Base-by-base conservation (phyloP, 2,888 invertebrate species). In the Nymphalis c-album region DNA sequence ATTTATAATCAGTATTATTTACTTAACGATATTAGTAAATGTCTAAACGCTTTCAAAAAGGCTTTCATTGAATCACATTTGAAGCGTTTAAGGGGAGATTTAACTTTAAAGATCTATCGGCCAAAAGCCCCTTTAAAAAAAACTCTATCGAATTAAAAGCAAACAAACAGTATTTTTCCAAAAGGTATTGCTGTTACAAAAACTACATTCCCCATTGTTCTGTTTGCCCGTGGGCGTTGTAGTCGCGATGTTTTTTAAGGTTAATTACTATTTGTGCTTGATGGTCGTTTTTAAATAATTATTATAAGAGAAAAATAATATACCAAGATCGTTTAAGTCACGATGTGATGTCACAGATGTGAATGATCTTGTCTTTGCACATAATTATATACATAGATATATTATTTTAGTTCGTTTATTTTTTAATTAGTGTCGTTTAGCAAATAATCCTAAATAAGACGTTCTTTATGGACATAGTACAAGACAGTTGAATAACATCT, bases 21-120 rank as follows among this genome's bases (percentile, higher is more conserved):
- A 6, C 47, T 35, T 62, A 53, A 69, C 53, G 63, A 61, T 60
- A 60, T 68, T 35, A 31, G 22, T 58, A 67, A 62, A 35, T 59
- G 26, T 57, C 31, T 84, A 85, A 86, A 84, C 85, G 81, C 77
- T 76, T 83, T 80, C 80, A 80, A 86, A 88, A 88, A 85, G 86
- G 85, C 84, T 81, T 79, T 80, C 83, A 80, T 76, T 80, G 89
- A 90, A 90, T 90, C 90, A 89, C 88, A 86, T 86, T 88, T 85
- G 80, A 80, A 85, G 78, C 86, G 80, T 89, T 88, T 86, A 86
- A 87, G 85, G 88, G 89, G 89, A 89, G 90, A 90, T 88, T 90
- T 90, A 88, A 86, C 90, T 90, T 88, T 86, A 88, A 90, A 90
- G 88, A 84, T 85, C 81, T 85, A 86, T 85, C 83, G 80, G 80